Base-by-base conservation (phyloP, 2,888 invertebrate species). In the Tholera decimalis region DNA sequence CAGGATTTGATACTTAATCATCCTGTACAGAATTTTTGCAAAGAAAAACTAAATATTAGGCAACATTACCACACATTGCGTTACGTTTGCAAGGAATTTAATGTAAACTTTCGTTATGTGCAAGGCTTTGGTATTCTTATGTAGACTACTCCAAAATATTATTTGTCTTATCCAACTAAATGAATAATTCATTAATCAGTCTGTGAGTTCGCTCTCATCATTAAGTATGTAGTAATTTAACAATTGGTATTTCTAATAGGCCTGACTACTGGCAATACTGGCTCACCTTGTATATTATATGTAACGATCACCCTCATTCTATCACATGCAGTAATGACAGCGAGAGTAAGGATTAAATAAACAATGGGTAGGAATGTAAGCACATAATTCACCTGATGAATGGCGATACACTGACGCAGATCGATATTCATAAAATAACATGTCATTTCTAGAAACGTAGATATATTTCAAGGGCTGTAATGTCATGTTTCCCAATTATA, bases 401-500 rank as follows among this genome's bases (percentile, higher is more conserved):
- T 44, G 35, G 20, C 26, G 43, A 37, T 41, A 41, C 22, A 0
- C 37, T 66, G 66, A 49, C 37, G 47, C 28, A 41, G 11, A 41
- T 35, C 35, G 11, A 50, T 35, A 41, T 6, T 30, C n/a, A 20
- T 53, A 11, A 43, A 44, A 66, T 50, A 55, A 41, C 26, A 39
- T 72, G 13, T 33, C 2, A 43, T 63, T 63, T 53, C 51, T 63
- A 57, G 63, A 47, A 56, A 47, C 7, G 18, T 44, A 61, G 11
- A 49, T 63, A 63, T 54, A 35, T 54, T 44, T 71, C 51, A 72
- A 57, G 64, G 65, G 49, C 70, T 71, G 43, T 44, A 47, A 71
- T n/a, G n/a, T 57, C 26, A 49, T 63, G 72, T 71, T 71, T 64
- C 53, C 64, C 15, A 28, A 63, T 56, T 56, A 70, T 70, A 70